Evolutionary conservation across 2,888 invertebrate species (phyloP).

Genomic region (Drosophila antonietae): DNA sequence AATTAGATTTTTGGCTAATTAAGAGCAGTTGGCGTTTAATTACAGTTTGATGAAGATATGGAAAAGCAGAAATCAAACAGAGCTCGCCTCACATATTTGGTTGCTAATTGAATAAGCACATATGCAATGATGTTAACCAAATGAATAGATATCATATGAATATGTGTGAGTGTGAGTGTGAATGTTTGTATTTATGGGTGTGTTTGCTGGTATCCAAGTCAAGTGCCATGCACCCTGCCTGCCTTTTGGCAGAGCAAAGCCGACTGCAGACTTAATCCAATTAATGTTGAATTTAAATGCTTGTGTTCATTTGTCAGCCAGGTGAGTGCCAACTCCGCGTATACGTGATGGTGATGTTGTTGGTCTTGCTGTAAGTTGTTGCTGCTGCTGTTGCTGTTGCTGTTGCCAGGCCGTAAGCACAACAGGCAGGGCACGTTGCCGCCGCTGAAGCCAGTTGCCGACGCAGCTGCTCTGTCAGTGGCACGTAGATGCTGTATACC

Average conservation of each 20-base stretch:
- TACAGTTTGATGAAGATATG: not conserved
- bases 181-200: not conserved
- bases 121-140: constrained; percentile 49
- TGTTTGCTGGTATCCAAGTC: not conserved
- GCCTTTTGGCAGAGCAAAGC: constrained; percentile 29
- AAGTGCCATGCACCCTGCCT: constrained; percentile 9
- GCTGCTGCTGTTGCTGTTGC: not conserved
- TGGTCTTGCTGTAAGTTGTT: not conserved
- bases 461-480: constrained; percentile 13
- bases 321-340: constrained; percentile 23
- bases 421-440: constrained; percentile 9
- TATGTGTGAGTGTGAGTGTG: not conserved
- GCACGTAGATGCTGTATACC: constrained; percentile 29
- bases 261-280: constrained; percentile 74
- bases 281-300: constrained; percentile 78
- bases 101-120: constrained; percentile 59
- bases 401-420: constrained; percentile 2
- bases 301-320: constrained; percentile 60
- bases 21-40: constrained; percentile 3
- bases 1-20: constrained; percentile 5
- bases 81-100: constrained; percentile 21
- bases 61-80: constrained; percentile 5
- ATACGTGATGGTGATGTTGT: constrained; percentile 5
- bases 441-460: constrained; percentile 18
- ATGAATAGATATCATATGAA: constrained; percentile 35